Conservation (phyloP, 2,113 vertebrate genomes). For the Grammomys surdaster region DNA sequence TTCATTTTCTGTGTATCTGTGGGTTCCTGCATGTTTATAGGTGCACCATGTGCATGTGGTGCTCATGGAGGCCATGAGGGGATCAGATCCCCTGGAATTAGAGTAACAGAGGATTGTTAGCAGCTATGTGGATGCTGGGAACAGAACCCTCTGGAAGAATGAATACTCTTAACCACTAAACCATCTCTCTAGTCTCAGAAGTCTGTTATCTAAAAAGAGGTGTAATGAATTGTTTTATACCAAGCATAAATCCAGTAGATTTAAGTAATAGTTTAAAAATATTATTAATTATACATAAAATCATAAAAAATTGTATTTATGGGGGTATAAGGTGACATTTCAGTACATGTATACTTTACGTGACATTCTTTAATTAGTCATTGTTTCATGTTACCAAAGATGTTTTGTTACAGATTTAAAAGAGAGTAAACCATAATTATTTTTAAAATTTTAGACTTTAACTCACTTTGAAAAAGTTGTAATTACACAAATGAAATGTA, state of each 20-base stretch:
- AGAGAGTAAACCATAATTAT: not conserved
- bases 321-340: not conserved
- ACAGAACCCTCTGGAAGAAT: not conserved
- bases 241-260: not conserved
- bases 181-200: not conserved
- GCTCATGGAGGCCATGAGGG: too few relatives aligned
- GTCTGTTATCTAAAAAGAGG: slow-evolving; percentile 10
- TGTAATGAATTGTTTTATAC: slow-evolving; percentile 7
- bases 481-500: slow-evolving; percentile 13
- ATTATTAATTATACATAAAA: not conserved
- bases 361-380: not conserved
- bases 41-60: too few relatives aligned
- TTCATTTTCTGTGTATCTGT: not conserved
- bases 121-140: not conserved
- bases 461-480: not conserved
- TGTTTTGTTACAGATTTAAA: not conserved
- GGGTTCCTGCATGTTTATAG: too few relatives aligned
- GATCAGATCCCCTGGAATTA: not conserved
- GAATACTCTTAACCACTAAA: not conserved
- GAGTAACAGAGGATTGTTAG: not conserved
- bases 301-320: not conserved
- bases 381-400: not conserved
- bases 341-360: not conserved
- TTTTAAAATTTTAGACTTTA: not conserved
- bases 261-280: slow-evolving; percentile 24